A percentile compares a stretch with the other conserved stretches of the same genome.
Evolutionary conservation across 2,113 vertebrate species (phyloP).

Genomic region (Mesocricetus auratus): DNA sequence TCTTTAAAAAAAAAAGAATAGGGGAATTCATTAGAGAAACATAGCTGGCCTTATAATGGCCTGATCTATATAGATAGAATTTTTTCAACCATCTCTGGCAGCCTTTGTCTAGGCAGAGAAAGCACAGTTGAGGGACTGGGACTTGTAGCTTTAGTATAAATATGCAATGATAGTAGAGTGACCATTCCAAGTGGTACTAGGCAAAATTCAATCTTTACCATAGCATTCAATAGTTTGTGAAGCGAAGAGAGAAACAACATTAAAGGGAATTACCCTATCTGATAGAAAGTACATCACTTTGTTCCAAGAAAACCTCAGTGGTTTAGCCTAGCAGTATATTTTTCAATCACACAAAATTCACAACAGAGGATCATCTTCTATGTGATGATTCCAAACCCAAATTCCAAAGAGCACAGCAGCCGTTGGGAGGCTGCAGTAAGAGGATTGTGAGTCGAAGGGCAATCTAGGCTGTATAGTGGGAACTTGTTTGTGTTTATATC

Average conservation of each 20-base stretch:
- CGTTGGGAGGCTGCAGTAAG: background rate
- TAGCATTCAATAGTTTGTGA: background rate
- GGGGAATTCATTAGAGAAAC: background rate
- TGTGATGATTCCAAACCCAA: background rate
- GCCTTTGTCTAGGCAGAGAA: background rate
- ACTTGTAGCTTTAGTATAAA: background rate
- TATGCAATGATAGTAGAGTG: background rate
- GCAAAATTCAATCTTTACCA: background rate
- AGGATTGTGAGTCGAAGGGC: background rate
- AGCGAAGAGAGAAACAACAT: background rate
- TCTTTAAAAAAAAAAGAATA: background rate
- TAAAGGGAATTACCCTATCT: background rate
- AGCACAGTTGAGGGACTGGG: background rate
- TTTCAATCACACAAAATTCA: constrained; percentile 21
- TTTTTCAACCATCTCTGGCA: background rate
- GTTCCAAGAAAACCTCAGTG: background rate
- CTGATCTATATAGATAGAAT: background rate
- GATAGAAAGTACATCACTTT: background rate
- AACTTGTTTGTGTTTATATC: background rate
- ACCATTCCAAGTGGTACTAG: background rate
- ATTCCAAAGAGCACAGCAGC: background rate
- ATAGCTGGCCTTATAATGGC: background rate
- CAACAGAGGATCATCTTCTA: background rate
- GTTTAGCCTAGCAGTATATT: background rate
- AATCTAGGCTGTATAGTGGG: background rate